A percentile compares a stretch with the other conserved stretches of the same genome.
These are phyloP conservation scores for Lamellibrachia satsuma DNA, from an alignment of 2,888 invertebrate species.

Conservation along the genomic window DNA sequence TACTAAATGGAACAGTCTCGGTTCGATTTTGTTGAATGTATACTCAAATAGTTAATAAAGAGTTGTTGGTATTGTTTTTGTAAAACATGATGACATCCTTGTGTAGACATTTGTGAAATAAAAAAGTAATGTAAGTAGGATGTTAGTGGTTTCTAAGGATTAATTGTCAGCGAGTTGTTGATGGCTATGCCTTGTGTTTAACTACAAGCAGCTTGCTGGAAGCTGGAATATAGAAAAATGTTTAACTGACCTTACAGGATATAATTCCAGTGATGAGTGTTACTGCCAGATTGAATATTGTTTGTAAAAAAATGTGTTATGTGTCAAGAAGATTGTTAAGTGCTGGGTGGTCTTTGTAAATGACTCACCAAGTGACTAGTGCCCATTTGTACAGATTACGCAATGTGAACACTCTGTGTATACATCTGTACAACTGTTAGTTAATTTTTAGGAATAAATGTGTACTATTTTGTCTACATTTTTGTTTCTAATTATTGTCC, in stretches of 20 bases:
- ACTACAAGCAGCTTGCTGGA: neutral
- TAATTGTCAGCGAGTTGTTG: neutral
- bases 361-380: neutral
- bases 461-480: neutral
- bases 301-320: neutral
- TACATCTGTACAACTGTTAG: neutral
- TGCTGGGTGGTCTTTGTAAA: neutral
- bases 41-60: neutral
- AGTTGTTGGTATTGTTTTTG: neutral
- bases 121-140: neutral
- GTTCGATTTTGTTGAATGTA: neutral
- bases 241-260: neutral
- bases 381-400: neutral
- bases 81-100: neutral
- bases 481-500: neutral
- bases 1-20: neutral
- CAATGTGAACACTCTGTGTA: neutral
- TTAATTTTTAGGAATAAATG: neutral
- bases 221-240: neutral
- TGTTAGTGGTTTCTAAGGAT: neutral
- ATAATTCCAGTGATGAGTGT: neutral
- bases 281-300: neutral
- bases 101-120: neutral
- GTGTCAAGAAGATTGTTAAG: neutral
- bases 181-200: neutral